Conservation (phyloP, 2,888 invertebrate genomes). For the Tupiocoris notatus region DNA sequence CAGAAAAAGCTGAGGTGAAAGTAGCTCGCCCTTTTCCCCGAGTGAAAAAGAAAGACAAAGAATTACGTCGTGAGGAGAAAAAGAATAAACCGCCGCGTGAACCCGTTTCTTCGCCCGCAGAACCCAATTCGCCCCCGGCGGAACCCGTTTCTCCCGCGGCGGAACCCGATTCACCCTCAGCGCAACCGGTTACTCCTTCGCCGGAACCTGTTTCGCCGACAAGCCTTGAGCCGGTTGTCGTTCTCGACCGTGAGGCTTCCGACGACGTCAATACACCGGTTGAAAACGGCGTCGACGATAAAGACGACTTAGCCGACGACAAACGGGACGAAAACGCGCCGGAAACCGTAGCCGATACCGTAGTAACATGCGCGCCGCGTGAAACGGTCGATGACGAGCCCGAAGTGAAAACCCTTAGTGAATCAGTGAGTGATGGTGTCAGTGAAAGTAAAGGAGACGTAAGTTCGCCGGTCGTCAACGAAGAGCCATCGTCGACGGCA, state of each 20-base stretch:
- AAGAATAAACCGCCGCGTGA: conserved; percentile 12
- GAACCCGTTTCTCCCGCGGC: background rate
- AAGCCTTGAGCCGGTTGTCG: too few species aligned
- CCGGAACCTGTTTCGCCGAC: background rate
- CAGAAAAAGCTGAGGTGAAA: conserved; percentile 44
- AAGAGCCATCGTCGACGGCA: conserved; percentile 46
- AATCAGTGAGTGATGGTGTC: background rate
- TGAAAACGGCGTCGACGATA: background rate
- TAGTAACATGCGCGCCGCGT: too few species aligned
- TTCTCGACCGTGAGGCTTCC: too few species aligned
- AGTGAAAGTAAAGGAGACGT: background rate
- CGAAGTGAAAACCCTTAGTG: background rate
- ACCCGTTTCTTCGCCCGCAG: background rate
- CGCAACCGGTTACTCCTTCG: background rate
- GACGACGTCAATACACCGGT: background rate
- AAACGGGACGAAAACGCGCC: background rate
- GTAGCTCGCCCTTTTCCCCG: conserved; percentile 35
- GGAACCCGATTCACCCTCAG: background rate
- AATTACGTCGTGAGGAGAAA: conserved; percentile 36
- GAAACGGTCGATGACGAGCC: background rate
- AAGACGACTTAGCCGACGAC: too few species aligned
- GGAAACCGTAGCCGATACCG: background rate
- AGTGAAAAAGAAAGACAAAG: conserved; percentile 43
- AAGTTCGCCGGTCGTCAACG: background rate
- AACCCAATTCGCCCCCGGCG: background rate